Evolutionary conservation across 2,113 vertebrate genomes (phyloP).

Genomic region (Gobius niger): DNA sequence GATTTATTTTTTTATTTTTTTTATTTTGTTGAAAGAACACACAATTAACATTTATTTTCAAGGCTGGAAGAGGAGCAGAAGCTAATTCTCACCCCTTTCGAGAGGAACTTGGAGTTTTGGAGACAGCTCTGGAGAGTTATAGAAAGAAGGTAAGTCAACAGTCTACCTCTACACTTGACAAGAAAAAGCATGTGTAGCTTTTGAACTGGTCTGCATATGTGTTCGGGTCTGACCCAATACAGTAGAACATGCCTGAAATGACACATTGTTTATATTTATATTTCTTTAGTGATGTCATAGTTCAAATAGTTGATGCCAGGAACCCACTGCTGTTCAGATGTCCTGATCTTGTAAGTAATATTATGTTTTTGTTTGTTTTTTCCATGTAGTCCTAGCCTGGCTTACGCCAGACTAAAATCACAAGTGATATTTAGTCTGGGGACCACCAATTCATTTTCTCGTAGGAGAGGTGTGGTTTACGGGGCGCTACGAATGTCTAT

Average conservation of each 20-base stretch:
- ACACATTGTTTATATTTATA: not conserved
- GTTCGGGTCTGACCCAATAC: not conserved
- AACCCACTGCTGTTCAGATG: constrained; percentile 94
- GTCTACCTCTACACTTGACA: not conserved
- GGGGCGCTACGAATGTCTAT: no score
- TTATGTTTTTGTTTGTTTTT: not conserved
- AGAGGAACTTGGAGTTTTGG: constrained; percentile 97
- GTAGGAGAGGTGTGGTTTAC: no score
- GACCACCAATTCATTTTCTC: no score
- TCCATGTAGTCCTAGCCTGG: no score
- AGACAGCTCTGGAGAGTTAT: constrained; percentile 98
- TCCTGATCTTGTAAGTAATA: constrained; percentile 88
- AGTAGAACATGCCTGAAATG: not conserved
- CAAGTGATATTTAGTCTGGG: no score
- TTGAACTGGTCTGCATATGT: not conserved
- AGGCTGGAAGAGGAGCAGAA: constrained; percentile 95
- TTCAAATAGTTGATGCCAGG: constrained; percentile 96
- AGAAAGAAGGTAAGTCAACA: constrained; percentile 83
- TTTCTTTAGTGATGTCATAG: constrained; percentile 86
- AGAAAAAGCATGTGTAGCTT: not conserved
- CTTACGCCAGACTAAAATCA: no score
- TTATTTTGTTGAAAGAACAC: not conserved
- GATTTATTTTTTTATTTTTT: not conserved
- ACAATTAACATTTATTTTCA: constrained; percentile 14
- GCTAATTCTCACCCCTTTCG: constrained; percentile 93